Evolutionary conservation across 2,797 vertebrate genomes (phyloP).

Genomic region (Amphiprion clarkii): DNA sequence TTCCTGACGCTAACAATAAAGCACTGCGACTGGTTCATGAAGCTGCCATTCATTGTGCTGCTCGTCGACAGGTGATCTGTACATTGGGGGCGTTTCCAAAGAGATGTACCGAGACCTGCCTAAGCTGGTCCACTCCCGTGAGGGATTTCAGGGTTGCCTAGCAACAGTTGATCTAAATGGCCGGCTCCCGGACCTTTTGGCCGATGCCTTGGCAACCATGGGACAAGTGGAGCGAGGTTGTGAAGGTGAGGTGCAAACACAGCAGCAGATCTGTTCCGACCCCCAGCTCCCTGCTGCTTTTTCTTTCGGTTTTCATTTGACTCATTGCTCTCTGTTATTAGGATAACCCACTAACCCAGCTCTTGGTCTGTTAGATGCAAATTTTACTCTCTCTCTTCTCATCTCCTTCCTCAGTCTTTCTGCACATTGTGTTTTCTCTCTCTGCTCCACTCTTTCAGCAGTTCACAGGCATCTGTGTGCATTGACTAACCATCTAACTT

Average conservation of each 20-base stretch:
- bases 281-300: constrained; percentile 35
- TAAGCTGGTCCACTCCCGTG: constrained; percentile 95
- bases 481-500: constrained; percentile 95
- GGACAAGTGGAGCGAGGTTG: constrained; percentile 98
- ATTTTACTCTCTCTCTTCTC: constrained; percentile 59
- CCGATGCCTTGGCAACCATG: constrained; percentile 93
- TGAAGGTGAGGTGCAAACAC: constrained; percentile 89
- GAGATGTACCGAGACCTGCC: constrained; percentile 97
- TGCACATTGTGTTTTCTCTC: constrained; percentile 63
- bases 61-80: constrained; percentile 91
- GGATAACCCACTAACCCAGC: constrained; percentile 76
- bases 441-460: constrained; percentile 76
- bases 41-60: constrained; percentile 34
- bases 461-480: constrained; percentile 90
- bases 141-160: constrained; percentile 98
- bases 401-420: constrained; percentile 52
- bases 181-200: constrained; percentile 95
- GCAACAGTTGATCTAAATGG: constrained; percentile 97
- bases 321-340: constrained; percentile 61
- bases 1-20: background rate
- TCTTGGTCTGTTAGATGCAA: constrained; percentile 48
- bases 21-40: constrained; percentile 3
- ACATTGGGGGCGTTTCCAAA: constrained; percentile 96
- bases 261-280: constrained; percentile 11
- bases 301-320: constrained; percentile 55